phyloP scores from a whole-genome alignment of 1,140 invertebrate genomes.

The Caenorhabditis tropicalis region DNA sequence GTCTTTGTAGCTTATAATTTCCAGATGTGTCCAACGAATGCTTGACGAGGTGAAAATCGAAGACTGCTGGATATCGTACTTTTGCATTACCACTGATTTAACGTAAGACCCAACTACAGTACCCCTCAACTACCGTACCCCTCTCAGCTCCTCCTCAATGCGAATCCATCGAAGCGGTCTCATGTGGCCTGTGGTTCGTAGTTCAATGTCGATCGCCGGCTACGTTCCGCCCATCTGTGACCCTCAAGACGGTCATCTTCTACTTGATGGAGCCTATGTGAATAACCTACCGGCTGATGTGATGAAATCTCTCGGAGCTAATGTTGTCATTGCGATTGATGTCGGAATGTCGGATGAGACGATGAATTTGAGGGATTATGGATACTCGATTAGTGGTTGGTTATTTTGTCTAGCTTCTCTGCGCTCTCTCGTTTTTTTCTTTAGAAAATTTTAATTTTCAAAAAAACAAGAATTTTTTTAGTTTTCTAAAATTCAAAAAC shows the following conservation, averaged over 20 bases:
- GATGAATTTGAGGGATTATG: conserved; percentile 94
- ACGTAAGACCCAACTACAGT: neutral
- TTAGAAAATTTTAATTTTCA: no score
- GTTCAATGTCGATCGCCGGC: conserved; percentile 97
- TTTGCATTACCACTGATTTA: conserved; percentile 95
- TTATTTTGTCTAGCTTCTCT: neutral
- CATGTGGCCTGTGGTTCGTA: conserved; percentile 95
- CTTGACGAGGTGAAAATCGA: conserved; percentile 93
- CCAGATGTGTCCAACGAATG: conserved; percentile 69
- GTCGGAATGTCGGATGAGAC: conserved; percentile 93
- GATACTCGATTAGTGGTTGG: conserved; percentile 87
- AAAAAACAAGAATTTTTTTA: no score
- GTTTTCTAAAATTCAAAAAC: no score
- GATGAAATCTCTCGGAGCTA: conserved; percentile 79
- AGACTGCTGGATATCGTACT: conserved; percentile 97
- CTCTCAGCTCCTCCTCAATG: conserved; percentile 74
- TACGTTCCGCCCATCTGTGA: conserved; percentile 98
- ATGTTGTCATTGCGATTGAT: conserved; percentile 94
- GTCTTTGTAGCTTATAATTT: no score
- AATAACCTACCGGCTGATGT: conserved; percentile 95
- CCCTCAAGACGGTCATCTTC: conserved; percentile 92
- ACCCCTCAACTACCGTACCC: no score
- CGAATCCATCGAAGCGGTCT: conserved; percentile 79
- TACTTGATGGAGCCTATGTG: conserved; percentile 99
- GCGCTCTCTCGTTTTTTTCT: no score